Percentiles rank a stretch among this genome's conserved stretches.
Evolutionary conservation across 2,797 vertebrate species (phyloP).

Genomic region (Pterois miles): DNA sequence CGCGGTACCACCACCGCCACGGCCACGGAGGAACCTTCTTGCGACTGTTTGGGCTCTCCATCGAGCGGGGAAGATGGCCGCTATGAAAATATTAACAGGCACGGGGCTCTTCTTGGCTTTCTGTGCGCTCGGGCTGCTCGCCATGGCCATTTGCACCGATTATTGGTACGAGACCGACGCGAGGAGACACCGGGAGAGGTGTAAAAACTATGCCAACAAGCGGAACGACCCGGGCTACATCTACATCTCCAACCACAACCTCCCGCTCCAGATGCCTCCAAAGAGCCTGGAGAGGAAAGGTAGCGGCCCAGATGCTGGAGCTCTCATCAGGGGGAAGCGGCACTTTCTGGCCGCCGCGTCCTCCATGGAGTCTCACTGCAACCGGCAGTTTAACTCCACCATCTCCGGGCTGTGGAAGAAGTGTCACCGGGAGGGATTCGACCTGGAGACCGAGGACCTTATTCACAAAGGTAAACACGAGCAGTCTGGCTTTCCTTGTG

Average conservation of each 20-base stretch:
- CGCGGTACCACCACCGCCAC: slow-evolving; percentile 72
- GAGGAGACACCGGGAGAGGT: slow-evolving; percentile 89
- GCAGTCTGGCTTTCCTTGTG: slow-evolving; percentile 14
- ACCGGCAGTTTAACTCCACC: slow-evolving; percentile 92
- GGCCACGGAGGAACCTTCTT: slow-evolving; percentile 78
- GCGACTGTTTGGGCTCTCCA: slow-evolving; percentile 79
- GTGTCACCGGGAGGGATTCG: slow-evolving; percentile 91
- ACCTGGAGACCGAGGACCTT: slow-evolving; percentile 92
- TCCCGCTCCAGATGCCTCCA: slow-evolving; percentile 89
- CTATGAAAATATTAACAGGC: slow-evolving; percentile 92
- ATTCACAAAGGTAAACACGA: slow-evolving; percentile 89
- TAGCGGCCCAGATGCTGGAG: slow-evolving; percentile 54
- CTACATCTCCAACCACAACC: slow-evolving; percentile 91
- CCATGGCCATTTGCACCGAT: slow-evolving; percentile 93
- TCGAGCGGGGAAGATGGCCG: slow-evolving; percentile 89
- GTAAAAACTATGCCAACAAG: slow-evolving; percentile 92
- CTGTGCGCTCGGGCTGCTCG: slow-evolving; percentile 88
- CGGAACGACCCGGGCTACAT: slow-evolving; percentile 92
- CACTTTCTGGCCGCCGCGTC: slow-evolving; percentile 81
- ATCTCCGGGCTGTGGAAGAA: slow-evolving; percentile 91
- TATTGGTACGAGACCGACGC: slow-evolving; percentile 96
- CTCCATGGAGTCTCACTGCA: slow-evolving; percentile 90
- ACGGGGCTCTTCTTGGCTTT: slow-evolving; percentile 90
- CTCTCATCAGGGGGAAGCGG: slow-evolving; percentile 68
- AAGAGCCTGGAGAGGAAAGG: slow-evolving; percentile 75